phyloP scores from a whole-genome alignment of 2,113 vertebrate species.

The Felis chaus region DNA sequence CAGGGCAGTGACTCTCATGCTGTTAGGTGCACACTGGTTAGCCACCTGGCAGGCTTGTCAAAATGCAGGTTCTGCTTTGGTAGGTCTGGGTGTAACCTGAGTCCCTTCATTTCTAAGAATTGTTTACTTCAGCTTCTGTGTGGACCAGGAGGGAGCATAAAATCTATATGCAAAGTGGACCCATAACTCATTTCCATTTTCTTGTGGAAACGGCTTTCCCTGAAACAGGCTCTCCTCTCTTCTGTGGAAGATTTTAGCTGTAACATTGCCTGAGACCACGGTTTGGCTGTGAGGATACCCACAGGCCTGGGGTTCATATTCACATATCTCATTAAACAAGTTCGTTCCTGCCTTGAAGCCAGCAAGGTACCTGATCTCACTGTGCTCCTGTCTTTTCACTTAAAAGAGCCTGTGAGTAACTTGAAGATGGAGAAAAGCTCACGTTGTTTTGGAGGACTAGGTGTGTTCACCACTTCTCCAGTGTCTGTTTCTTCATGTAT shows the following conservation, averaged over 20 bases:
- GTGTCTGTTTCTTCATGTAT: neutral
- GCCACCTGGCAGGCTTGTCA: neutral
- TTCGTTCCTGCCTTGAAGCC: no score
- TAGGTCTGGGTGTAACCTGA: neutral
- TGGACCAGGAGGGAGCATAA: no score
- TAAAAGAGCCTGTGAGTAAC: neutral
- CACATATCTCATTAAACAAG: neutral
- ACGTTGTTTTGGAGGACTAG: rapidly evolving
- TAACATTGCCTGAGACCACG: neutral
- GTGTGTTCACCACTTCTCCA: neutral
- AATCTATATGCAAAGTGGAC: rapidly evolving
- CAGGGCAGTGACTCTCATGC: no score
- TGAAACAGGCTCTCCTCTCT: neutral
- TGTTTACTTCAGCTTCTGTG: no score
- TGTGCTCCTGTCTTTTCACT: rapidly evolving
- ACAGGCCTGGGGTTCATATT: neutral
- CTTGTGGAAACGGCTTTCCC: neutral
- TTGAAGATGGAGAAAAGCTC: neutral
- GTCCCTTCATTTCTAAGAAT: no score
- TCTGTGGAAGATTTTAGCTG: neutral
- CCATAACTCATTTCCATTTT: neutral
- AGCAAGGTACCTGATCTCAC: neutral
- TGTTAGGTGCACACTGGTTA: neutral
- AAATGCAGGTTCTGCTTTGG: neutral
- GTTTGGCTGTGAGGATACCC: neutral